Conservation (phyloP, 1,140 invertebrate species). For the Agraylea sexmaculata region DNA sequence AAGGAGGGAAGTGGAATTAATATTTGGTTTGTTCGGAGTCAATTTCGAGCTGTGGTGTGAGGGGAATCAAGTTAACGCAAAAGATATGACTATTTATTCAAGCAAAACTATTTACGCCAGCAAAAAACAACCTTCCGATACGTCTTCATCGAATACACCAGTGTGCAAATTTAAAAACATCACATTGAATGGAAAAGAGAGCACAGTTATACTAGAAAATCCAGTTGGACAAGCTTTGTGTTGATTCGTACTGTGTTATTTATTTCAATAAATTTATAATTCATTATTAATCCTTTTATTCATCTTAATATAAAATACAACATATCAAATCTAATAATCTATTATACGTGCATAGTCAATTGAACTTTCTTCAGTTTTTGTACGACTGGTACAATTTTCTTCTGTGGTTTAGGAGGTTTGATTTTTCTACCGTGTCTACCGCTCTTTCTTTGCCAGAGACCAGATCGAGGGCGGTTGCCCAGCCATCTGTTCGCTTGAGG, state of each 20-base stretch:
- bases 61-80: slow-evolving; percentile 26
- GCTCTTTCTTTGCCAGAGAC: slow-evolving; percentile 86
- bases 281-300: background rate
- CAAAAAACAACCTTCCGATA: slow-evolving; percentile 21
- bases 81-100: slow-evolving; percentile 24
- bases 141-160: slow-evolving; percentile 26
- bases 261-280: background rate
- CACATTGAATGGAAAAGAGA: slow-evolving; percentile 39
- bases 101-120: slow-evolving; percentile 31
- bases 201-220: slow-evolving; percentile 64
- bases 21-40: slow-evolving; percentile 52
- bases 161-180: slow-evolving; percentile 62
- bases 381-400: too few species aligned
- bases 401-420: slow-evolving; percentile 37
- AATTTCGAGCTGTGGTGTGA: slow-evolving; percentile 38
- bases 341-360: slow-evolving; percentile 23
- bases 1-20: slow-evolving; percentile 42
- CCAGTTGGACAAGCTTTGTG: slow-evolving; percentile 38
- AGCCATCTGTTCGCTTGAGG: slow-evolving; percentile 70
- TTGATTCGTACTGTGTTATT: slow-evolving; percentile 1
- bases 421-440: slow-evolving; percentile 86
- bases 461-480: slow-evolving; percentile 80
- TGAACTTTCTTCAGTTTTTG: slow-evolving; percentile 12
- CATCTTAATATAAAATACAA: slow-evolving; percentile 1
- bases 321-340: slow-evolving; percentile 3